Conservation (phyloP, 2,888 invertebrate species). For the Aphidoletes aphidimyza region DNA sequence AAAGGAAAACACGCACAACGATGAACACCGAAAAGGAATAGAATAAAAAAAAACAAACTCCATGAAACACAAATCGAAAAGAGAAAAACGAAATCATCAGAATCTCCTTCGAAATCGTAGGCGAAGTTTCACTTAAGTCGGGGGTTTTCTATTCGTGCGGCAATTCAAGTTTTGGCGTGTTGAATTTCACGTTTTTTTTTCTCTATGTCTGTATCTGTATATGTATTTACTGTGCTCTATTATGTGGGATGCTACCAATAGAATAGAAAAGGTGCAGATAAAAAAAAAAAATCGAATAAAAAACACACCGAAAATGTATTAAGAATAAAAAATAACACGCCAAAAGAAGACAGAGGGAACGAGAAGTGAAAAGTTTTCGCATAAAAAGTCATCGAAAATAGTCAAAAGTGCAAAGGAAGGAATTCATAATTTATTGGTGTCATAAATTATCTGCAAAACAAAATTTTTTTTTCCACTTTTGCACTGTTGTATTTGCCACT, state of each 20-base stretch:
- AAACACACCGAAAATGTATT: not conserved
- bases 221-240: not conserved
- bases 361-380: conserved; percentile 26
- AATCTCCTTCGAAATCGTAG: not conserved
- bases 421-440: conserved; percentile 33
- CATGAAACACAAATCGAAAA: too few species aligned
- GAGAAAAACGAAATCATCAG: not conserved
- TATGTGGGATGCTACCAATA: not conserved
- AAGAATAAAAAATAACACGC: not conserved
- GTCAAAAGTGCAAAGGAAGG: conserved; percentile 46
- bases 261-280: not conserved
- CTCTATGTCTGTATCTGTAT: not conserved
- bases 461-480: not conserved
- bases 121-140: not conserved
- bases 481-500: not conserved
- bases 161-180: conserved; percentile 15
- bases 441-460: conserved; percentile 19
- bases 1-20: not conserved
- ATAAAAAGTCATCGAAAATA: conserved; percentile 49
- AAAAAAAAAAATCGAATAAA: not conserved
- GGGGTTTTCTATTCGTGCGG: conserved; percentile 25
- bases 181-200: conserved; percentile 44
- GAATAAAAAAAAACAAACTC: not conserved
- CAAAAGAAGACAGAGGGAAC: conserved; percentile 1
- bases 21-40: not conserved